Evolutionary conservation across 2,113 vertebrate species (phyloP).

Genomic region (Oncorhynchus gorbuscha): DNA sequence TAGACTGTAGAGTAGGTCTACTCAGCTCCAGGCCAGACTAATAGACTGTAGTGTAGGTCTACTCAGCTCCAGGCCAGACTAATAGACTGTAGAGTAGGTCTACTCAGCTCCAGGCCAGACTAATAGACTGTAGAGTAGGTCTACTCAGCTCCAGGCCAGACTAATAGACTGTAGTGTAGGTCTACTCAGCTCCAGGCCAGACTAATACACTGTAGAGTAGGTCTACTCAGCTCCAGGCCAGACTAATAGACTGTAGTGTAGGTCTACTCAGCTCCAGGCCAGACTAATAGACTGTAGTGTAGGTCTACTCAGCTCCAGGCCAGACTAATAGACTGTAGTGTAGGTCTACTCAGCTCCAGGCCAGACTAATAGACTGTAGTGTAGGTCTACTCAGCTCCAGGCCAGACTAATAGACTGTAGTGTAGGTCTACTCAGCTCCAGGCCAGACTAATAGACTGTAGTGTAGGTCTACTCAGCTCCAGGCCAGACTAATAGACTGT

Average conservation of each 20-base stretch:
- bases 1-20: background rate
- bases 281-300: constrained; percentile 11
- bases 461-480: too few species aligned
- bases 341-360: background rate
- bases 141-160: too few species aligned
- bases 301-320: background rate
- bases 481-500: too few species aligned
- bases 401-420: constrained; percentile 12
- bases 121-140: too few species aligned
- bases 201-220: too few species aligned
- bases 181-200: too few species aligned
- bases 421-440: background rate
- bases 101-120: too few species aligned
- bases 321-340: constrained; percentile 7
- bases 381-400: background rate
- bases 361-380: constrained; percentile 6
- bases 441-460: constrained; percentile 12
- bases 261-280: background rate
- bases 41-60: background rate
- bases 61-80: too few species aligned
- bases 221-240: too few species aligned
- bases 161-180: too few species aligned
- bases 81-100: too few species aligned
- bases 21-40: constrained; percentile 9
- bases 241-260: too few species aligned